Percentiles rank a stretch among this genome's conserved stretches.
Conservation (phyloP, 2,113 vertebrate genomes). For the Pongo pygmaeus region DNA sequence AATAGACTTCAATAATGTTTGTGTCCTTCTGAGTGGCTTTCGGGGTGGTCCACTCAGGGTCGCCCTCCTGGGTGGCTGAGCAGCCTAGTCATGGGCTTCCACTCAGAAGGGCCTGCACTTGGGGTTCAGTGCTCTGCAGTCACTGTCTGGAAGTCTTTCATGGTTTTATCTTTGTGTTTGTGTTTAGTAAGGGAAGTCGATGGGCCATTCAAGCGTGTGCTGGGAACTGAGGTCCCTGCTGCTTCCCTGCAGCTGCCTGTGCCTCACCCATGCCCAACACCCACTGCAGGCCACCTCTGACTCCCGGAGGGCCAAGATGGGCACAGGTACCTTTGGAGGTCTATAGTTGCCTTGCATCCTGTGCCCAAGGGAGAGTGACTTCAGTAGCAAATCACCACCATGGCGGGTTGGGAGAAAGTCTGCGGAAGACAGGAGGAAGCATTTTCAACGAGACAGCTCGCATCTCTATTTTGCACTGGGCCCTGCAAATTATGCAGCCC, state of each 20-base stretch:
- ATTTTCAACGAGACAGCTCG: neutral
- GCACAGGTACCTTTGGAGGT: accelerated
- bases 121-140: neutral
- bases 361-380: neutral
- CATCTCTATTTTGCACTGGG: accelerated
- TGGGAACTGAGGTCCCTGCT: neutral
- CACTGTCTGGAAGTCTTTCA: neutral
- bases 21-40: neutral
- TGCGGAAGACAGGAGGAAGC: neutral
- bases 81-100: accelerated
- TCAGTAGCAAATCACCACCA: accelerated
- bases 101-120: neutral
- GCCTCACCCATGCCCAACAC: accelerated
- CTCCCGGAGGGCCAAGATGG: neutral
- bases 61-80: neutral
- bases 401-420: neutral
- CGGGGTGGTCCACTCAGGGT: neutral
- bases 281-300: too few species aligned
- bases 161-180: neutral
- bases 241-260: too few species aligned
- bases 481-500: neutral
- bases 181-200: neutral
- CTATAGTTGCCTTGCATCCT: neutral
- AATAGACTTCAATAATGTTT: accelerated
- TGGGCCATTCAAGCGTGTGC: accelerated